Evolutionary conservation across 2,888 invertebrate species (phyloP).

Genomic region (Capitulum mitella): DNA sequence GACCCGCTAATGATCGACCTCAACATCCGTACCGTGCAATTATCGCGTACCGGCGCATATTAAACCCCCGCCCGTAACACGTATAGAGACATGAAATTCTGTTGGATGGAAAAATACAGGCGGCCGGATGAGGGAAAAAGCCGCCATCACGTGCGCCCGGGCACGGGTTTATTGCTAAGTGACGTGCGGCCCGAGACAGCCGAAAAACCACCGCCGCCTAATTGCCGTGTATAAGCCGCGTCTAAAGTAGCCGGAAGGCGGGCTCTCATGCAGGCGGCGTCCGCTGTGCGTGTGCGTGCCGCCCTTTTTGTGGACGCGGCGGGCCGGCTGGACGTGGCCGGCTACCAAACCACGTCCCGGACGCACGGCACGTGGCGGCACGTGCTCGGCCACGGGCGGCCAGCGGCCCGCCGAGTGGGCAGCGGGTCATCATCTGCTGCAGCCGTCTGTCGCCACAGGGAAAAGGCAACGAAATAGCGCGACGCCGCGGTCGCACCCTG

Average conservation of each 20-base stretch:
- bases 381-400: too few relatives aligned
- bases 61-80: background rate
- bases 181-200: background rate
- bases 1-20: background rate
- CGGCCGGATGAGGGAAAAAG: background rate
- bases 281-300: constrained; percentile 1
- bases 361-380: too few relatives aligned
- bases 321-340: too few relatives aligned
- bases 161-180: background rate
- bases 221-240: background rate
- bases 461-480: too few relatives aligned
- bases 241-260: background rate
- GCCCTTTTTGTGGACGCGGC: background rate
- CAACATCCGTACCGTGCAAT: background rate
- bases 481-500: too few relatives aligned
- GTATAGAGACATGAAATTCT: constrained; percentile 13
- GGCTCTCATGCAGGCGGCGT: background rate
- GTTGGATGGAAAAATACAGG: background rate
- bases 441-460: too few relatives aligned
- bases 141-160: background rate
- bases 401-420: too few relatives aligned
- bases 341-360: too few relatives aligned
- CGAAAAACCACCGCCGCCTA: background rate
- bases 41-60: background rate
- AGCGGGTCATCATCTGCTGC: too few relatives aligned